These are phyloP conservation scores for Morus bassanus DNA, from an alignment of 2,797 vertebrate genomes.

Conservation along the genomic window DNA sequence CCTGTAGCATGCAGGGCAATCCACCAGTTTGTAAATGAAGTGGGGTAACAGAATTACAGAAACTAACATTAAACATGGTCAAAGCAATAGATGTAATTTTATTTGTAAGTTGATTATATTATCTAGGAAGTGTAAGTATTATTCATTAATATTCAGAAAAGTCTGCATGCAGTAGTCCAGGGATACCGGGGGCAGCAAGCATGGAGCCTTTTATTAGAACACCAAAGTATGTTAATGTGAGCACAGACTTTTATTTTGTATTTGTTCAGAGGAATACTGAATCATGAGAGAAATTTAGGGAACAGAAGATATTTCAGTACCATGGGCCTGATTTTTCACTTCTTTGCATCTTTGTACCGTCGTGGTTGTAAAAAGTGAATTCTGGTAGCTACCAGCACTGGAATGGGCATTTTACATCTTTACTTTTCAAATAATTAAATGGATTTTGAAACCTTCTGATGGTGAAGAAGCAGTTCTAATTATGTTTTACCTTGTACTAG, in stretches of 20 bases:
- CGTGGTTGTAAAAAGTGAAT: background rate
- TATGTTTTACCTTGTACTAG: background rate
- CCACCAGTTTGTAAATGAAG: background rate
- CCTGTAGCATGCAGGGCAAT: background rate
- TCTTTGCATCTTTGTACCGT: background rate
- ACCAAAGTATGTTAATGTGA: background rate
- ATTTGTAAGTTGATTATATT: background rate
- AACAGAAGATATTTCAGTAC: background rate
- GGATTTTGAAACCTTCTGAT: background rate
- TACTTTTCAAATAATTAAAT: background rate
- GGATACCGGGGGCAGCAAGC: background rate
- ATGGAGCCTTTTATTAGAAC: background rate
- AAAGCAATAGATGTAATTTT: background rate
- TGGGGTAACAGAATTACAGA: background rate
- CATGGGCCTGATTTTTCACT: background rate
- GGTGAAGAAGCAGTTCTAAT: background rate
- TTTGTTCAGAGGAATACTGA: background rate
- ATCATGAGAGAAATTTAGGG: background rate
- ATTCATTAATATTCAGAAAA: background rate
- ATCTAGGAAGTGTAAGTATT: background rate
- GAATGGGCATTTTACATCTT: background rate
- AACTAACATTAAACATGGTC: background rate
- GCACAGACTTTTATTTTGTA: background rate
- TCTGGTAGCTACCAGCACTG: background rate
- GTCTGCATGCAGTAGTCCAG: background rate